phyloP scores from a whole-genome alignment of 1,140 invertebrate species.

The Heliconius hermathena region DNA sequence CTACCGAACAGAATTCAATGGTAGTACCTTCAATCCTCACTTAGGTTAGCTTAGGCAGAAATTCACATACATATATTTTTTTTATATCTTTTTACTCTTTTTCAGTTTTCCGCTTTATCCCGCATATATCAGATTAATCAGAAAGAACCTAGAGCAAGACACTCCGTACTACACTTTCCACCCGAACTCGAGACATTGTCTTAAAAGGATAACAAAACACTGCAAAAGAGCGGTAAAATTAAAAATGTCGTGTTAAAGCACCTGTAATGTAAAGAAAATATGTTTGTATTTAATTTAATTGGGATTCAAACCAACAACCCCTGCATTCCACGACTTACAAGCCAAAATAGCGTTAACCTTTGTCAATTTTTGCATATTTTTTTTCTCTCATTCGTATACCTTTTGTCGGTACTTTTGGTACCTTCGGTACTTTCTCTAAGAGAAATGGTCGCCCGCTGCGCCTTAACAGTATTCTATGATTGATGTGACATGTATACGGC shows the following conservation, averaged over 20 bases:
- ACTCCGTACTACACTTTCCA: too few relatives aligned
- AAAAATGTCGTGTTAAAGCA: too few relatives aligned
- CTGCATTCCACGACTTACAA: not conserved
- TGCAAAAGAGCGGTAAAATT: too few relatives aligned
- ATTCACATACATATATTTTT: too few relatives aligned
- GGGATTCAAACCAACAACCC: not conserved
- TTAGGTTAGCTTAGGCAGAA: too few relatives aligned
- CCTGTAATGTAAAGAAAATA: not conserved
- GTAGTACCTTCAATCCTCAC: too few relatives aligned
- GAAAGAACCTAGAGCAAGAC: not conserved
- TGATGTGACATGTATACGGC: constrained; percentile 17
- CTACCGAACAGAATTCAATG: too few relatives aligned
- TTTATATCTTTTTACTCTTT: too few relatives aligned
- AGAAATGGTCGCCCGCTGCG: constrained; percentile 24
- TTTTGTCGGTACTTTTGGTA: constrained; percentile 22
- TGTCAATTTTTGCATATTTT: not conserved
- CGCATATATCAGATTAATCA: not conserved
- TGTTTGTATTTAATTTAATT: not conserved
- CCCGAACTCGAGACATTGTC: too few relatives aligned
- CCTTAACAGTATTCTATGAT: constrained; percentile 21
- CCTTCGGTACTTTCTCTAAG: constrained; percentile 28
- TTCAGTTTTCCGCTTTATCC: too few relatives aligned
- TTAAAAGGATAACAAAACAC: too few relatives aligned
- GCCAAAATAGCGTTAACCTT: not conserved
- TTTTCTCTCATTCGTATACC: not conserved